Conservation (phyloP, 1,140 invertebrate genomes). For the Theocolax elegans region DNA sequence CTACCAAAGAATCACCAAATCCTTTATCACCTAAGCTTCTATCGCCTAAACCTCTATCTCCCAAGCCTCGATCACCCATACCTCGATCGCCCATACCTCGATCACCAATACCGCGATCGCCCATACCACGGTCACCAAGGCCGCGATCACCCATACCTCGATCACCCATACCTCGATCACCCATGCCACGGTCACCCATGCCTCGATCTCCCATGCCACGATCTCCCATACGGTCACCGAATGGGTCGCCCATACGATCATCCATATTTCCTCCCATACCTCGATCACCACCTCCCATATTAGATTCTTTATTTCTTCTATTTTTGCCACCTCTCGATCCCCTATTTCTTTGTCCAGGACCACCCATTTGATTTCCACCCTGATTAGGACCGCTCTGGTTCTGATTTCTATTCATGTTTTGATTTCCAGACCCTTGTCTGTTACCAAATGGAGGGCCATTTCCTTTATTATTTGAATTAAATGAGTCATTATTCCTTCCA, state of each 20-base stretch:
- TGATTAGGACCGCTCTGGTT: constrained; percentile 27
- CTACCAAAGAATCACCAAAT: constrained; percentile 12
- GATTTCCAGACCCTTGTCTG: constrained; percentile 21
- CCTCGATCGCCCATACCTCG: constrained; percentile 15
- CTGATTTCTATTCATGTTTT: constrained; percentile 30
- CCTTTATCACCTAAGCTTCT: constrained; percentile 37
- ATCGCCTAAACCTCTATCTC: constrained; percentile 37
- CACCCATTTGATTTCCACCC: constrained; percentile 24
- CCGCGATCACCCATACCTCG: constrained; percentile 33
- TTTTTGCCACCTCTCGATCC: constrained; percentile 35
- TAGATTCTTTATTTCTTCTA: constrained; percentile 29
- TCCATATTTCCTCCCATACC: constrained; percentile 4
- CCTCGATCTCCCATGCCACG: background rate
- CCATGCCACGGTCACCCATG: background rate
- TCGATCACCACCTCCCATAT: constrained; percentile 16
- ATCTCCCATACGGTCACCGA: constrained; percentile 39
- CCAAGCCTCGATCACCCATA: constrained; percentile 37
- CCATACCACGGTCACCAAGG: constrained; percentile 39
- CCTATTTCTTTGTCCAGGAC: constrained; percentile 22
- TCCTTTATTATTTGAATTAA: constrained; percentile 30
- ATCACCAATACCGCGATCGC: constrained; percentile 22
- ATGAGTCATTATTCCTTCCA: constrained; percentile 15
- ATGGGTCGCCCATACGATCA: constrained; percentile 12
- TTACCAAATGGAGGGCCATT: constrained; percentile 21
- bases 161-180: constrained; percentile 22